A percentile compares a stretch with the other conserved stretches of the same genome.
Conservation (phyloP, 2,797 vertebrate genomes). For the Enteromius treurensis region DNA sequence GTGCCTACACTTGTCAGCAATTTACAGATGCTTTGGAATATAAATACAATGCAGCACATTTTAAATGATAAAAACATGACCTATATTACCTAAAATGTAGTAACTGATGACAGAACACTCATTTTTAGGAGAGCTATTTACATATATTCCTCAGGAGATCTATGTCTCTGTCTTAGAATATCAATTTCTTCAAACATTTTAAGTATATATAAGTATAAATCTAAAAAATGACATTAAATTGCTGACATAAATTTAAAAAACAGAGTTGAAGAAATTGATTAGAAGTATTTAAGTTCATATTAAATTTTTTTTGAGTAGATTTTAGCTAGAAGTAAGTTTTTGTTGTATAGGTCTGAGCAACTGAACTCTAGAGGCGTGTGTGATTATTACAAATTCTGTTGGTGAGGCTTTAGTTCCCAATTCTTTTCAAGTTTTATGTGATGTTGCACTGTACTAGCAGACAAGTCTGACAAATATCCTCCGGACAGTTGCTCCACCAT, state of each 20-base stretch:
- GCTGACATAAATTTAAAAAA: neutral
- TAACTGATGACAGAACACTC: neutral
- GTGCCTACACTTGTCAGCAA: neutral
- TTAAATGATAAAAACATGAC: neutral
- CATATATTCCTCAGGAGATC: neutral
- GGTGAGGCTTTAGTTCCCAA: neutral
- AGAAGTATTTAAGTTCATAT: neutral
- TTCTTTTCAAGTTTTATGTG: neutral
- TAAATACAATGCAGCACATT: neutral
- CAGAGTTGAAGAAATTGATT: neutral
- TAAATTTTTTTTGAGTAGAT: neutral
- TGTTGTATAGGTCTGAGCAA: neutral
- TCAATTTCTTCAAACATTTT: neutral
- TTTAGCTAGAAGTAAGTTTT: neutral
- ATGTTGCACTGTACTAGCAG: neutral
- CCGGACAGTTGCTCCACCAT: neutral
- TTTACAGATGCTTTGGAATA: neutral
- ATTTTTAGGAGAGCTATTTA: neutral
- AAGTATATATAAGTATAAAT: neutral
- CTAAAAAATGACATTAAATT: neutral
- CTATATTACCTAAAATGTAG: neutral
- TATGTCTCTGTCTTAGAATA: neutral
- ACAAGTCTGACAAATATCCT: constrained; percentile 5
- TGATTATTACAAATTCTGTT: neutral
- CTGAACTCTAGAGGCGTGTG: neutral